Evolutionary conservation across 2,888 invertebrate genomes (phyloP).

Genomic region (Balanococcus diminutus): DNA sequence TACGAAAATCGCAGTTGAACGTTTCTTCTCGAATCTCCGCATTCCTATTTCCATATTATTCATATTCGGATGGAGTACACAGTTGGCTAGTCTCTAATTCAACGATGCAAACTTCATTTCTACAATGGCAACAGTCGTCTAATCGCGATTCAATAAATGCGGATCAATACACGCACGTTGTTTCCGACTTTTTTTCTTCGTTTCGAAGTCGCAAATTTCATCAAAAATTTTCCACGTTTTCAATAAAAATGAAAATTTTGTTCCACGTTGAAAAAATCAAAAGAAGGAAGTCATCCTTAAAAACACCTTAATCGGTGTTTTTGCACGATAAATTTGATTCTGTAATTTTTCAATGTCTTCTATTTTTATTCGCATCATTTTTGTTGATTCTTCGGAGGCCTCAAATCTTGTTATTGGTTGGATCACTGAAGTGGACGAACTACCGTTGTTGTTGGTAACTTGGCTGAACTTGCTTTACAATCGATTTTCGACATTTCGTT

Average conservation of each 20-base stretch:
- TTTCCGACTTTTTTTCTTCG: not conserved
- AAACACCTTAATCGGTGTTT: not conserved
- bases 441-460: not conserved
- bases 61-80: no score
- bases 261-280: not conserved
- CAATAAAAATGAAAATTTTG: not conserved
- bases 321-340: not conserved
- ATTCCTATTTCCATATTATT: no score
- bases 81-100: no score
- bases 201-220: not conserved
- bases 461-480: conserved; percentile 73
- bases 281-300: not conserved
- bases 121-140: no score
- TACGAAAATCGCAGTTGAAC: no score
- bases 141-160: no score
- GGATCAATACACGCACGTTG: not conserved
- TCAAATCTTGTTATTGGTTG: not conserved
- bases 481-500: conserved; percentile 78
- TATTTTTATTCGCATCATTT: not conserved
- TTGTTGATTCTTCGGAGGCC: not conserved
- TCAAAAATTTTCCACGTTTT: not conserved
- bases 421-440: not conserved
- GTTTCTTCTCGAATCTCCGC: no score
- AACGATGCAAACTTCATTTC: no score
- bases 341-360: not conserved